These are phyloP conservation scores for Teleopsis dalmanni DNA, from an alignment of 1,140 invertebrate genomes.

Conservation along the genomic window DNA sequence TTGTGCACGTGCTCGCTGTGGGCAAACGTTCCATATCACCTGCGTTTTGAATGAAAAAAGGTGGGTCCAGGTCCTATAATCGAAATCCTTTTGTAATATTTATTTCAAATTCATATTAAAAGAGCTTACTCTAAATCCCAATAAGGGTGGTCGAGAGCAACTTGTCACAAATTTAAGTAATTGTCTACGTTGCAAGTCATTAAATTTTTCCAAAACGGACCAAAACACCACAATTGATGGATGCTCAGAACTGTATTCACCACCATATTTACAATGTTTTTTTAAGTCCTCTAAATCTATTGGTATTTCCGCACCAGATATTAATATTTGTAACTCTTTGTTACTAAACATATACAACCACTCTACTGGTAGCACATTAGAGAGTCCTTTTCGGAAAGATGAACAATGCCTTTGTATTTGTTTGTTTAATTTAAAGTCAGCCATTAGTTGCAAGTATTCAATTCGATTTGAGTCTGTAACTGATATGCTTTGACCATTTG, in stretches of 20 bases:
- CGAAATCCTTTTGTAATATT: neutral
- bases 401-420: constrained; percentile 82
- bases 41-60: constrained; percentile 89
- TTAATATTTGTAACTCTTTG: constrained; percentile 86
- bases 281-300: constrained; percentile 88
- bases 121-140: constrained; percentile 81
- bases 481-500: constrained; percentile 77
- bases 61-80: constrained; percentile 80
- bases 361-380: constrained; percentile 80
- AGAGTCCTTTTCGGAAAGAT: constrained; percentile 78
- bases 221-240: constrained; percentile 70
- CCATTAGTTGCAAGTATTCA: constrained; percentile 94
- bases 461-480: constrained; percentile 89
- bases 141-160: constrained; percentile 90
- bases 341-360: constrained; percentile 94
- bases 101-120: neutral
- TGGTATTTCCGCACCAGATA: constrained; percentile 86
- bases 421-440: constrained; percentile 90
- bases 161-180: constrained; percentile 95
- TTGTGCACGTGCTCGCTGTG: constrained; percentile 95
- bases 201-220: constrained; percentile 78
- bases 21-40: constrained; percentile 82
- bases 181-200: constrained; percentile 75
- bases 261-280: constrained; percentile 73
- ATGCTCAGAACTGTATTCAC: constrained; percentile 76